Evolutionary conservation across 2,113 vertebrate genomes (phyloP), one percentile per base, ranked within the genome.

Genomic region (Oreocharis arfaki): DNA sequence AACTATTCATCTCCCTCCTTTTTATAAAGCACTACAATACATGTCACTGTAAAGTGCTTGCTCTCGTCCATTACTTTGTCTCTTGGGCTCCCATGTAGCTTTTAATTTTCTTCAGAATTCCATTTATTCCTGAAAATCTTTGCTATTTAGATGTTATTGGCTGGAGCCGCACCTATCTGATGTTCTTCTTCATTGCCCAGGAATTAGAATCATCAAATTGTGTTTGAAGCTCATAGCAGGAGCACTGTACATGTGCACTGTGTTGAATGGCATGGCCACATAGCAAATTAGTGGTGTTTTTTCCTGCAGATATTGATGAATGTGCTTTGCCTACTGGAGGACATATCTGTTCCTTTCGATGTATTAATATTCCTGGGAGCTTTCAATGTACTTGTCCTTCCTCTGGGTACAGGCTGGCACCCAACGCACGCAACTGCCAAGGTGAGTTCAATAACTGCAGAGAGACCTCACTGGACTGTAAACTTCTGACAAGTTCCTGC

Each of bases 251-350:
- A 0, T 6, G 13, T 35, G 13, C 10, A 4, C 55, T n/a, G 49
- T 32, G 20, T 30, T 52, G n/a, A 70, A 42, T 28, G 8, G 16
- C 44, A 8, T 18, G 52, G 67, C 16, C 28, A 20, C 13, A 17
- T 1, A 74, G 22, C 47, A 52, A 86, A 78, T 67, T 6, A 13
- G 16, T 20, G 69, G 2, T 61, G 14, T 22, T 80, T 81, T 92
- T 65, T 67, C 20, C 16, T 95, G 78, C 97, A 99, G 99, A 99
- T 89, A 99, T 99, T 11, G 99, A 99, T 49, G 99, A 99, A 93
- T 99, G 99, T 26, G 99, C 99, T 44, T 97, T 99, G 83, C 99
- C 99, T 70, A 99, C 99, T 1, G 99, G 99, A 69, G 99, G 99
- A 39, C 99, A 99, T 84, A 99, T 99, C 95, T 99, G 99, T 84